Base-by-base conservation (phyloP, 2,888 invertebrate species). In the Nephrotoma guestfalica region DNA sequence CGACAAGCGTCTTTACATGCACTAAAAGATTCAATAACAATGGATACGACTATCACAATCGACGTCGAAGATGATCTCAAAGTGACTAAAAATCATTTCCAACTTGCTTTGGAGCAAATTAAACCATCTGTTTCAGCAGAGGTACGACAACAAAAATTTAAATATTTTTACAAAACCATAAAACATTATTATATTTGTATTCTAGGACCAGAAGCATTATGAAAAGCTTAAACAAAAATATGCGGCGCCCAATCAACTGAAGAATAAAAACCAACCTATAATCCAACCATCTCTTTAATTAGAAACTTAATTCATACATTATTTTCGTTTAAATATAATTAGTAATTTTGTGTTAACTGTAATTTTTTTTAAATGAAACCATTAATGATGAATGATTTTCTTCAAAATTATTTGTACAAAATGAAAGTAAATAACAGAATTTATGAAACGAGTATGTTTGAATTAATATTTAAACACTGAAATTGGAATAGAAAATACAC, bases 61-160 rank as follows among this genome's bases (percentile, higher is more conserved):
- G 45, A 88, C 90, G 41, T n/a, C 0, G 92, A 93, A 86, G 93
- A 93, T 0, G 93, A 93, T n/a, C 92, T 95, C 87, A 92, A 93
- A 87, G 95, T 97, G 0, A 92, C 92, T 5, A 93, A 92, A 83
- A 92, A 94, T 87, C 97, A 98, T 90, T 96, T 99, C 89, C 93
- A 94, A 87, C 91, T 92, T 87, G 98, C 98, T 0, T 92, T 98
- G 43, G 91, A 92, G 11, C 96, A 96, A 91, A 94, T 97, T 87
- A 95, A 95, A 89, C 98, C 98, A 13, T 99, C 99, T 0, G 97
- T 99, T 18, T 94, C 95, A 30, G 92, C 94, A 85, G 95, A 96
- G 92, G 95, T 94, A 90, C 89, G 89, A 87, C 45, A 43, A 43
- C 40, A 9, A 15, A 71, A 87, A 87, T 86, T 87, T 87, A 87